Evolutionary conservation across 2,797 vertebrate species (phyloP).

Genomic region (Bovichtus diacanthus): DNA sequence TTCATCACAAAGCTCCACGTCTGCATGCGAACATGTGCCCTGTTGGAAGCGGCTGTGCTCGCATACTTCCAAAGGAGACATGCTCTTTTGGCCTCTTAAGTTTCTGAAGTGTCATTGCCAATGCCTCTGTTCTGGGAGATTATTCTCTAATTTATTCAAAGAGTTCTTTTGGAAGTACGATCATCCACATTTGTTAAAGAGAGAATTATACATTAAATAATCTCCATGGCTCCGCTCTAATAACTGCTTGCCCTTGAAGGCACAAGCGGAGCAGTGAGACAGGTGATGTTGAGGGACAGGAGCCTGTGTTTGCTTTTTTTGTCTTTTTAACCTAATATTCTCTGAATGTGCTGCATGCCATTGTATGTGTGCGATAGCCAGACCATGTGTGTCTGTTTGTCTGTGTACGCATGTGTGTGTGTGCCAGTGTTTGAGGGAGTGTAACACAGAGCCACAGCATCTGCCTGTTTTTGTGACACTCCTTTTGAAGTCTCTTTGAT

Average conservation of each 20-base stretch:
- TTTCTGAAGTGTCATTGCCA: conserved; percentile 59
- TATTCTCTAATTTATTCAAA: conserved; percentile 67
- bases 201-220: conserved; percentile 83
- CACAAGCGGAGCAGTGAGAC: conserved; percentile 47
- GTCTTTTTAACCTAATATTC: conserved; percentile 37
- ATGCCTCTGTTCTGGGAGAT: conserved; percentile 60
- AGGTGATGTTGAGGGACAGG: conserved; percentile 60
- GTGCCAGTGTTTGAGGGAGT: conserved; percentile 30
- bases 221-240: conserved; percentile 71
- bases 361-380: conserved; percentile 40
- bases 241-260: conserved; percentile 72
- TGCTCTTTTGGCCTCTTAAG: conserved; percentile 60
- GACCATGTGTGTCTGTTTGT: conserved; percentile 47
- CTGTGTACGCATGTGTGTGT: conserved; percentile 6
- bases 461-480: conserved; percentile 79
- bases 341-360: conserved; percentile 29
- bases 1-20: conserved; percentile 40
- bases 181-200: conserved; percentile 73
- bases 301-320: conserved; percentile 38
- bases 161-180: conserved; percentile 57
- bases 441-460: conserved; percentile 66
- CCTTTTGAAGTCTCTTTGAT: conserved; percentile 84
- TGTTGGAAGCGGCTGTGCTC: conserved; percentile 26
- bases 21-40: conserved; percentile 40
- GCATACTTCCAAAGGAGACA: conserved; percentile 39